Evolutionary conservation across 2,113 vertebrate species (phyloP).

Genomic region (Epinephelus cyanopodus): DNA sequence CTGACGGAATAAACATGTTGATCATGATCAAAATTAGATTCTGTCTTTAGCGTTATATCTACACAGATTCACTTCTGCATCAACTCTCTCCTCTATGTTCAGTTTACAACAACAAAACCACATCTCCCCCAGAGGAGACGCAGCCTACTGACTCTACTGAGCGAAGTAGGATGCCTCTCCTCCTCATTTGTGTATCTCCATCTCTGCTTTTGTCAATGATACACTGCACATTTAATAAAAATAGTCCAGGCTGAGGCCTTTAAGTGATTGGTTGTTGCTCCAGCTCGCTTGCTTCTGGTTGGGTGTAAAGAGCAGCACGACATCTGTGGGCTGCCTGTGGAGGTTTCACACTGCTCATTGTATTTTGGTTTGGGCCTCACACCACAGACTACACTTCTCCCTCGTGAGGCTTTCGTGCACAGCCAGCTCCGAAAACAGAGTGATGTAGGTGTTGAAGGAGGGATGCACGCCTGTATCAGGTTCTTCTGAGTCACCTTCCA

Average conservation of each 20-base stretch:
- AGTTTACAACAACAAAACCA: not conserved
- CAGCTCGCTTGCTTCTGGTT: slow-evolving; percentile 11
- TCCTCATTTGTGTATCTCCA: slow-evolving; percentile 10
- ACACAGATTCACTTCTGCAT: too few relatives aligned
- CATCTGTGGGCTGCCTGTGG: slow-evolving; percentile 41
- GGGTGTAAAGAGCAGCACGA: slow-evolving; percentile 15
- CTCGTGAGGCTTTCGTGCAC: slow-evolving; percentile 9
- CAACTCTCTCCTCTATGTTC: too few relatives aligned
- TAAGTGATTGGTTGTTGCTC: not conserved
- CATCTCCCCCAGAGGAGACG: not conserved
- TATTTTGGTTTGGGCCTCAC: slow-evolving; percentile 25
- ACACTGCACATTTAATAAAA: not conserved
- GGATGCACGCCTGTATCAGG: slow-evolving; percentile 8
- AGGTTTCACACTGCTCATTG: slow-evolving; percentile 25
- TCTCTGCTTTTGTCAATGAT: slow-evolving; percentile 14
- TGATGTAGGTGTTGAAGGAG: slow-evolving; percentile 51
- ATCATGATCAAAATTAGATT: too few relatives aligned
- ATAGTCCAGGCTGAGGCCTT: not conserved
- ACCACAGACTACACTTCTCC: slow-evolving; percentile 13
- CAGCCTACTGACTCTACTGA: not conserved
- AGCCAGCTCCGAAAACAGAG: slow-evolving; percentile 30
- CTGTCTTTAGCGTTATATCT: too few relatives aligned
- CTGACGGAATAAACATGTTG: too few relatives aligned
- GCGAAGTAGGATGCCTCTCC: not conserved
- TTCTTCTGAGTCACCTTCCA: slow-evolving; percentile 50